phyloP scores from a whole-genome alignment of 1,140 invertebrate species.

The Melitaea cinxia region DNA sequence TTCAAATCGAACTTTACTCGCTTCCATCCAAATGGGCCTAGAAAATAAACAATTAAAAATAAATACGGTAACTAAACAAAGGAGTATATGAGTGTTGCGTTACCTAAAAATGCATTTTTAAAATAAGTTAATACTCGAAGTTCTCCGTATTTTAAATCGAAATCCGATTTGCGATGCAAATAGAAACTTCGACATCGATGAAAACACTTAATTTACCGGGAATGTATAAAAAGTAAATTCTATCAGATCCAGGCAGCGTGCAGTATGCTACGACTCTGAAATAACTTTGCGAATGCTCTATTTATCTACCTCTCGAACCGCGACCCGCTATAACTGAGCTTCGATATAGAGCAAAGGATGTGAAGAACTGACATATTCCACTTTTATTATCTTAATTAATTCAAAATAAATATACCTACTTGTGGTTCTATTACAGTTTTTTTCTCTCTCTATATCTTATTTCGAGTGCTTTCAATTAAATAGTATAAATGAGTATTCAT shows the following conservation, averaged over 20 bases:
- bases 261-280: constrained; percentile 40
- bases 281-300: constrained; percentile 57
- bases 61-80: no score
- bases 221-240: constrained; percentile 51
- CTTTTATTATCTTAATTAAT: neutral
- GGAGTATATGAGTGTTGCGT: no score
- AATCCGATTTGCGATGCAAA: constrained; percentile 23
- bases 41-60: no score
- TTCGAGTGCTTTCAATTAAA: no score
- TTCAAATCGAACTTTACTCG: no score
- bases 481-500: no score
- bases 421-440: neutral
- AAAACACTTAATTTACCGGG: constrained; percentile 42
- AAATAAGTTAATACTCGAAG: neutral
- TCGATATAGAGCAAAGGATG: constrained; percentile 21
- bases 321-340: constrained; percentile 37
- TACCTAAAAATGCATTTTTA: neutral
- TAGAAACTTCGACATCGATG: constrained; percentile 15
- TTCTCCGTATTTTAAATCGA: neutral
- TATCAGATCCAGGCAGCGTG: constrained; percentile 38
- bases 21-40: no score
- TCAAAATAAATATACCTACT: neutral
- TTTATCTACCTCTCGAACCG: constrained; percentile 60
- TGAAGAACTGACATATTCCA: constrained; percentile 5
- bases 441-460: no score